phyloP scores from a whole-genome alignment of 2,888 invertebrate genomes.

The Hydroisotoma schaefferi region DNA sequence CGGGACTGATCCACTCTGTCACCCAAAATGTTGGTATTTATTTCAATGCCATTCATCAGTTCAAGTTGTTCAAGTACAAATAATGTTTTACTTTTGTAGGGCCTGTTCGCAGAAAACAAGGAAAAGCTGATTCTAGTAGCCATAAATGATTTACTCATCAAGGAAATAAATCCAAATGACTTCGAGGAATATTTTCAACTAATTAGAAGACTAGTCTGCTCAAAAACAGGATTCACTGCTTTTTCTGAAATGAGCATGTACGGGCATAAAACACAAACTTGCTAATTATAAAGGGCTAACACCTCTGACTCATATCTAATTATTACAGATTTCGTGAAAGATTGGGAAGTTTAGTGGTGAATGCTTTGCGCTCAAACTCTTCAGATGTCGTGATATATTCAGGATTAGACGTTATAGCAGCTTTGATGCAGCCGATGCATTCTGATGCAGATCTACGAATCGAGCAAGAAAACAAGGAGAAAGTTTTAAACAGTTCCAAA shows the following conservation, averaged over 20 bases:
- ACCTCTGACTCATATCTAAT: background rate
- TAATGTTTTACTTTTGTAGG: slow-evolving; percentile 59
- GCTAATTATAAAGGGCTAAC: background rate
- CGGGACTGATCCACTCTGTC: slow-evolving; percentile 91
- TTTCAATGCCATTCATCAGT: background rate
- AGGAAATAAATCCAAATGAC: slow-evolving; percentile 62
- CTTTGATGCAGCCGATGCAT: slow-evolving; percentile 96
- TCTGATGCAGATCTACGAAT: slow-evolving; percentile 93
- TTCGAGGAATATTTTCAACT: slow-evolving; percentile 95
- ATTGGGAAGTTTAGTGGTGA: slow-evolving; percentile 86
- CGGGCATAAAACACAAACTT: too few species aligned
- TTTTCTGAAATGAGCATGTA: slow-evolving; percentile 86
- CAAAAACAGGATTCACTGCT: slow-evolving; percentile 95
- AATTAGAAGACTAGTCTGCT: slow-evolving; percentile 85
- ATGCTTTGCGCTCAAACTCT: slow-evolving; percentile 74
- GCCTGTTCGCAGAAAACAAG: slow-evolving; percentile 95
- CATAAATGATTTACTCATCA: slow-evolving; percentile 75
- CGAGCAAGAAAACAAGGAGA: slow-evolving; percentile 97
- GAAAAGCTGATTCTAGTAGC: slow-evolving; percentile 92
- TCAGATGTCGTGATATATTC: slow-evolving; percentile 90
- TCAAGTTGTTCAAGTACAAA: background rate
- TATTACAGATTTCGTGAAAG: slow-evolving; percentile 74
- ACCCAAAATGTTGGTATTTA: slow-evolving; percentile 95
- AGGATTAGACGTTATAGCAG: slow-evolving; percentile 94
- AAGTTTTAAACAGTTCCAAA: slow-evolving; percentile 80